Evolutionary conservation across 2,888 invertebrate species (phyloP).

Genomic region (Oligia latruncula): DNA sequence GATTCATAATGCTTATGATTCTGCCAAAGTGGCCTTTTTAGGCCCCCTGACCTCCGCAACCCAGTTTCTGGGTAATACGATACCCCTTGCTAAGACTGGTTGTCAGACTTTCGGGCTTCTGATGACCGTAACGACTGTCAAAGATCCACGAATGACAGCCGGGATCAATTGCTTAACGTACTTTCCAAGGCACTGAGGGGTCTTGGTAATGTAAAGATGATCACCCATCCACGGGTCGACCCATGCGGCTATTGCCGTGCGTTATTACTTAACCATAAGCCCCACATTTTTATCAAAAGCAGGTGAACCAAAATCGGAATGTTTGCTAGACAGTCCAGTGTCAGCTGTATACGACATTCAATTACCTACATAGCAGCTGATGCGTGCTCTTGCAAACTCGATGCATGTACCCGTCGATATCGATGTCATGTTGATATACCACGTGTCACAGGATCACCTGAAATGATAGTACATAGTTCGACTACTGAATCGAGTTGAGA

Average conservation of each 20-base stretch:
- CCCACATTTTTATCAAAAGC: not conserved
- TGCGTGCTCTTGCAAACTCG: slow-evolving; percentile 51
- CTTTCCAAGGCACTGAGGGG: not conserved
- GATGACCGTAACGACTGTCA: not conserved
- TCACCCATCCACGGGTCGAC: not conserved
- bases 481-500: not conserved
- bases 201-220: not conserved
- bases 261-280: not conserved
- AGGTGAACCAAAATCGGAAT: slow-evolving; percentile 9
- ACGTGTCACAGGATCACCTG: not conserved
- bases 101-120: not conserved
- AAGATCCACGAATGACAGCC: not conserved
- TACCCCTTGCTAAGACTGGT: not conserved
- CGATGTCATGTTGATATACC: not conserved
- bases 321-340: slow-evolving; percentile 26
- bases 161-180: not conserved
- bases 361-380: slow-evolving; percentile 66
- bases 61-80: not conserved
- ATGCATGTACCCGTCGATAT: slow-evolving; percentile 53
- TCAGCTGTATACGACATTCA: slow-evolving; percentile 68
- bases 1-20: too few relatives aligned
- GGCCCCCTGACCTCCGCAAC: not conserved
- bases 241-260: not conserved
- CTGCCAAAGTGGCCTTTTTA: too few relatives aligned
- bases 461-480: not conserved